phyloP scores from a whole-genome alignment of 1,140 invertebrate genomes.

The Drosophila azteca region DNA sequence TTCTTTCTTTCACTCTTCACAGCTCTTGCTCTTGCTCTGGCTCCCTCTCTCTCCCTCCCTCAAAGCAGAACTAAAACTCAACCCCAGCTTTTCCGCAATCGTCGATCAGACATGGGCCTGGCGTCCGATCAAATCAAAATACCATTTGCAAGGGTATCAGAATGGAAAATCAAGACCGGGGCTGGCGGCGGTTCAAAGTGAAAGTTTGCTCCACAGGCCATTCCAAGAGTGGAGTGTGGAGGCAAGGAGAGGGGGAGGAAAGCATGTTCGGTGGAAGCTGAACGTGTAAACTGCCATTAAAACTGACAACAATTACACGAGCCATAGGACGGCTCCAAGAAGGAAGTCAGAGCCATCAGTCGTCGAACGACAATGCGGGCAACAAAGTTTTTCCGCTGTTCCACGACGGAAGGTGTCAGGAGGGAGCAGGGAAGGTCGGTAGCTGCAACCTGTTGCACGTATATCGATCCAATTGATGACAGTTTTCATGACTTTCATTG shows the following conservation, averaged over 20 bases:
- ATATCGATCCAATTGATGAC: too few species aligned
- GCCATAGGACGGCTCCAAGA: slow-evolving; percentile 5
- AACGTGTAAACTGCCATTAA: slow-evolving; percentile 72
- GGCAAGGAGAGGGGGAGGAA: background rate
- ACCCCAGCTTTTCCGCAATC: too few species aligned
- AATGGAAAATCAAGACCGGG: slow-evolving; percentile 34
- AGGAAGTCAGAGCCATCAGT: slow-evolving; percentile 44
- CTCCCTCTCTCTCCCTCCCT: background rate
- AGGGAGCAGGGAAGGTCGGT: too few species aligned
- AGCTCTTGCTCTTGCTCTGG: background rate
- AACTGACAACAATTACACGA: slow-evolving; percentile 66
- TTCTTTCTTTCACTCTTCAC: slow-evolving; percentile 12
- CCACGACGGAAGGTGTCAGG: background rate
- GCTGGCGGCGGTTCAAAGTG: slow-evolving; percentile 75
- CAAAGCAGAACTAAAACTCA: slow-evolving; percentile 14
- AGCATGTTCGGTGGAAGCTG: background rate
- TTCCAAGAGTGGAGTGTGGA: too few species aligned
- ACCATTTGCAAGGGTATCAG: too few species aligned
- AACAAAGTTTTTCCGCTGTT: slow-evolving; percentile 47
- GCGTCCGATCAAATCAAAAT: too few species aligned
- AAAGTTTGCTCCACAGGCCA: slow-evolving; percentile 50
- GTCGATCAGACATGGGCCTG: too few species aligned
- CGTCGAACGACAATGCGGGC: slow-evolving; percentile 27
- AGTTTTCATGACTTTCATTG: too few species aligned
- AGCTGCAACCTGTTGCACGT: too few species aligned